These are phyloP conservation scores for Isurus oxyrinchus DNA, from an alignment of 2,113 vertebrate species.

Conservation along the genomic window DNA sequence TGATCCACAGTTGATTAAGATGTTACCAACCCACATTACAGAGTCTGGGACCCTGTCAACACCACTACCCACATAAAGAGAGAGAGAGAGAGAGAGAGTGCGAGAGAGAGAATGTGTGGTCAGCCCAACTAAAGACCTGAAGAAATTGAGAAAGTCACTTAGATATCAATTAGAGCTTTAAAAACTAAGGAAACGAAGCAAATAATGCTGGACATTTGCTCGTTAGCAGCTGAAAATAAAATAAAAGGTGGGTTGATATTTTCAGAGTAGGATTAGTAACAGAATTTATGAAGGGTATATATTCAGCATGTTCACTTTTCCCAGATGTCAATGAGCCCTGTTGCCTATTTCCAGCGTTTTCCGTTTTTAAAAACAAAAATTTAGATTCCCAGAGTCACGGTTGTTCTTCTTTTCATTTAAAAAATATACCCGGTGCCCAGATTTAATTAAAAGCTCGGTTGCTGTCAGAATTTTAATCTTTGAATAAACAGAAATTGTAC, in stretches of 20 bases:
- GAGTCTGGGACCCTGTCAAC: not conserved
- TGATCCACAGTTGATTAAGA: constrained; percentile 17
- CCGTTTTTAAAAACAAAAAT: not conserved
- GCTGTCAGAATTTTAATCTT: constrained; percentile 17
- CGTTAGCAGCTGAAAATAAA: not conserved
- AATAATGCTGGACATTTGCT: not conserved
- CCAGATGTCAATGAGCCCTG: not conserved
- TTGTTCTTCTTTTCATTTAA: not conserved
- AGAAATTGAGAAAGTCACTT: not conserved
- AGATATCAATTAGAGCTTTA: not conserved
- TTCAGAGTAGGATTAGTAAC: not conserved
- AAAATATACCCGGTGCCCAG: not conserved
- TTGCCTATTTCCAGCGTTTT: not conserved
- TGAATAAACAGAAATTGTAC: constrained; percentile 26
- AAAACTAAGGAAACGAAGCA: not conserved
- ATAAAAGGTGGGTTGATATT: not conserved
- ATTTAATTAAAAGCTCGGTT: not conserved
- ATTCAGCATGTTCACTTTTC: not conserved
- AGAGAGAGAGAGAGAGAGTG: not conserved
- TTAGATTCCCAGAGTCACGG: not conserved
- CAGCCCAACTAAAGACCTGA: not conserved
- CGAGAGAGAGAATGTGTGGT: not conserved
- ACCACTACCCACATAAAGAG: not conserved
- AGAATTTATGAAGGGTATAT: not conserved
- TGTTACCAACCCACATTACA: not conserved